phyloP scores from a whole-genome alignment of 2,797 vertebrate genomes.

The Urophycis tenuis region DNA sequence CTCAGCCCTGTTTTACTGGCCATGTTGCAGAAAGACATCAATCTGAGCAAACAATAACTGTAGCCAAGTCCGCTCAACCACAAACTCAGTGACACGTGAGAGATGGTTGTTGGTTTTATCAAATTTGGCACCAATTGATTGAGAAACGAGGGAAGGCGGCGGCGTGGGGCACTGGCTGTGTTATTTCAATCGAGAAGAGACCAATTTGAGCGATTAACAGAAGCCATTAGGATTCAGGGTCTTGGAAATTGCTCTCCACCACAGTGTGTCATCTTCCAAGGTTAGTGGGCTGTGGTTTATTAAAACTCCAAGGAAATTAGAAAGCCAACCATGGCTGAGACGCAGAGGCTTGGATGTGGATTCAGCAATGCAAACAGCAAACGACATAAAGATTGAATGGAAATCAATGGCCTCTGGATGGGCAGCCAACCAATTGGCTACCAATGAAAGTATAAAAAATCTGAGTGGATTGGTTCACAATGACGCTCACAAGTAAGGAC shows the following conservation, averaged over 20 bases:
- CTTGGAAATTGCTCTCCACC: constrained; percentile 4
- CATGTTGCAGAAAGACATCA: neutral
- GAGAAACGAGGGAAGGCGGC: neutral
- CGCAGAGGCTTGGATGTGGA: neutral
- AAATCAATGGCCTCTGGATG: neutral
- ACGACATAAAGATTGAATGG: neutral
- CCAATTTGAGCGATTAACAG: constrained; percentile 2
- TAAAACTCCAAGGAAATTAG: neutral
- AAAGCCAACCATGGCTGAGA: neutral
- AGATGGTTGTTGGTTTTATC: constrained; percentile 3
- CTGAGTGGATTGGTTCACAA: neutral
- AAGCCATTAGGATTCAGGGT: constrained; percentile 6
- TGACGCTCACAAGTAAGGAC: neutral
- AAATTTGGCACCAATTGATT: neutral
- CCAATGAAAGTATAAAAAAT: neutral
- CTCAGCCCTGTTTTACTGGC: neutral
- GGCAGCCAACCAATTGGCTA: neutral
- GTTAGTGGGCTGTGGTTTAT: constrained; percentile 3
- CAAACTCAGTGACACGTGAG: neutral
- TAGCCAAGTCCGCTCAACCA: neutral
- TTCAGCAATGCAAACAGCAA: neutral
- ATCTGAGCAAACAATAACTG: neutral
- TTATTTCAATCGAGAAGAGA: neutral
- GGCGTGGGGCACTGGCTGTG: neutral
- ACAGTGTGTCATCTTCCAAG: neutral